Conservation (phyloP, 2,888 invertebrate genomes). For the Suillia variegata region DNA sequence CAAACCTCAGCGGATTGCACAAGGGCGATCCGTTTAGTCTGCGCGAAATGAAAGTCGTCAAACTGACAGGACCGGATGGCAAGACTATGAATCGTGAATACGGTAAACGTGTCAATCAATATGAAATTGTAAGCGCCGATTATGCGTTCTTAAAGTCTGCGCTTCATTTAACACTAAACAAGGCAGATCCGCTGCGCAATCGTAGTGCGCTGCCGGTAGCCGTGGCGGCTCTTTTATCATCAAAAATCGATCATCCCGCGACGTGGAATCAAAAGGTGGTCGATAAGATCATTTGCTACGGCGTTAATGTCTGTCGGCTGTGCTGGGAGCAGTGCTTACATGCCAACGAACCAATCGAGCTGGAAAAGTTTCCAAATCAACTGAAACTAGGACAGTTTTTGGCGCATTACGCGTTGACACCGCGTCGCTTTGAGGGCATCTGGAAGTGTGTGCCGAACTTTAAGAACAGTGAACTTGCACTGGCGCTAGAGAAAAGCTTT, state of each 20-base stretch:
- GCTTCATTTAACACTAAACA: conserved; percentile 48
- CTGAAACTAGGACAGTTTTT: conserved; percentile 53
- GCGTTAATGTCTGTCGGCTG: conserved; percentile 48
- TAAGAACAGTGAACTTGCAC: conserved; percentile 41
- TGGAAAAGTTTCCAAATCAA: conserved; percentile 47
- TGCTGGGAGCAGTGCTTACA: conserved; percentile 49
- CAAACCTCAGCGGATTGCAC: conserved; percentile 41
- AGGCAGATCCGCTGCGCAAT: conserved; percentile 44
- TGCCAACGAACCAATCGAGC: conserved; percentile 37
- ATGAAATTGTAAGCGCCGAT: conserved; percentile 46
- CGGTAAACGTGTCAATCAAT: conserved; percentile 46
- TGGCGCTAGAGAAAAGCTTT: conserved; percentile 18
- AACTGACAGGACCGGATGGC: conserved; percentile 45
- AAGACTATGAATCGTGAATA: conserved; percentile 40
- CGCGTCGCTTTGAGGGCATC: conserved; percentile 39
- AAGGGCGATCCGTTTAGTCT: conserved; percentile 37
- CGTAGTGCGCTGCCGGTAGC: conserved; percentile 54
- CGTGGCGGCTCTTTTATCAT: conserved; percentile 45
- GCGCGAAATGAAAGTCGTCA: conserved; percentile 46
- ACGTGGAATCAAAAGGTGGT: conserved; percentile 51
- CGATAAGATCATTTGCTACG: conserved; percentile 54
- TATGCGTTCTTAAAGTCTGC: conserved; percentile 49
- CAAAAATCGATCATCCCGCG: conserved; percentile 56
- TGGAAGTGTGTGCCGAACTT: conserved; percentile 56
- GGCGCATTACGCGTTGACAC: conserved; percentile 37